Evolutionary conservation across 2,888 invertebrate species (phyloP).

Genomic region (Ptychoptera contaminata): DNA sequence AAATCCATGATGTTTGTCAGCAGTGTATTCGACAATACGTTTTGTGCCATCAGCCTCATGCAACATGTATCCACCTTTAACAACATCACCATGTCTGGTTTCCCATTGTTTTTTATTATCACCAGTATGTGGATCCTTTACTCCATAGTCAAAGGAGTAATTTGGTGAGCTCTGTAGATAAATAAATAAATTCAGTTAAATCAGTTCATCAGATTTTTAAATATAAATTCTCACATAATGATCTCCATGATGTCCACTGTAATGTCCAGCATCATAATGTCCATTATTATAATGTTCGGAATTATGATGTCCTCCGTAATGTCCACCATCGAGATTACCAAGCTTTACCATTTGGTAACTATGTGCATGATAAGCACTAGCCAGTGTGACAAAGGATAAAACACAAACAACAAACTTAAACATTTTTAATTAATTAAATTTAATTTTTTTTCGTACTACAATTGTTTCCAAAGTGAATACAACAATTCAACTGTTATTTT

Average conservation of each 20-base stretch:
- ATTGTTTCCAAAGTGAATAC: too few relatives aligned
- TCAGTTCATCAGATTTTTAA: not conserved
- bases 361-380: too few relatives aligned
- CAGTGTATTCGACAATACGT: constrained; percentile 23
- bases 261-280: constrained; percentile 17
- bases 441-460: too few relatives aligned
- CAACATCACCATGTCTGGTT: constrained; percentile 28
- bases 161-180: constrained; percentile 18
- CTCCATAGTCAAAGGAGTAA: constrained; percentile 22
- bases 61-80: constrained; percentile 27
- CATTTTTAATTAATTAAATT: too few relatives aligned
- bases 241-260: constrained; percentile 10
- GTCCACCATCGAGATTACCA: too few relatives aligned
- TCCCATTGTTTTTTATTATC: constrained; percentile 25
- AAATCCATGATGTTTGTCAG: constrained; percentile 23
- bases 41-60: constrained; percentile 25
- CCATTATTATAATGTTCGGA: not conserved
- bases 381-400: too few relatives aligned
- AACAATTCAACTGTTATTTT: too few relatives aligned
- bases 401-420: too few relatives aligned
- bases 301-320: too few relatives aligned
- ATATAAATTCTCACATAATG: constrained; percentile 5
- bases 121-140: constrained; percentile 22
- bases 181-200: not conserved
- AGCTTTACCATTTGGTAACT: too few relatives aligned